Evolutionary conservation across 64 coral and sea anemone genomes (phyloP), one percentile per base, ranked within the genome.

Genomic region (Exaiptasia diaphana): DNA sequence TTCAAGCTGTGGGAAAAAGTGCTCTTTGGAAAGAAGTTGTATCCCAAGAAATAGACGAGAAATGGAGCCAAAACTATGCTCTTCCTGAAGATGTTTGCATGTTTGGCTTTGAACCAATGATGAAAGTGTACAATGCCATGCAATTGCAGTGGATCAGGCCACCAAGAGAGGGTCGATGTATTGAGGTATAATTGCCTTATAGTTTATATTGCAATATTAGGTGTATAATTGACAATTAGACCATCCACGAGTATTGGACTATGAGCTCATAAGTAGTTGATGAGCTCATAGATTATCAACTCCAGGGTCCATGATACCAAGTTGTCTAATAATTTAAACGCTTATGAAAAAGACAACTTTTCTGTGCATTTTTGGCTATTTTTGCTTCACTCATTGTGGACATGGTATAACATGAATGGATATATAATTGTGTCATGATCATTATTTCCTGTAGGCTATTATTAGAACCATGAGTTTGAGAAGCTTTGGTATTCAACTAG

Each of bases 11-110:
- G 18, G 48, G 60, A 23, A 69, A 72, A 71, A 67, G 64, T 30
- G 55, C 43, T 41, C 30, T 83, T 8, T 94, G 91, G 85, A 82
- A 74, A 54, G 67, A 88, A 28, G 67, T 93, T 3, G 50, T 93
- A 4, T 83, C 82, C 39, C 85, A 93, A 64, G 71, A 44, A 36
- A 83, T 93, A 29, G 95, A 99, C 35, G 76, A 88, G 43, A 81
- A 79, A 48, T 99, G 95, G 95, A 54, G 38, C 15, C 95, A 99
- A 74, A 88, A 74, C 64, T 72, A 77, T 37, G 89, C 67, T 14
- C 79, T 99, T 20, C 95, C 89, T 32, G 95, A 99, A 65, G 95
- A 99, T 76, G 85, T 99, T 27, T 85, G 83, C 3, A 44, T 99
- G 48, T 67, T 88, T 30, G 80, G 89, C 40, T 88, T 99, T 42